phyloP scores from a whole-genome alignment of 2,113 vertebrate genomes.

The Pelecanoides urinatrix region DNA sequence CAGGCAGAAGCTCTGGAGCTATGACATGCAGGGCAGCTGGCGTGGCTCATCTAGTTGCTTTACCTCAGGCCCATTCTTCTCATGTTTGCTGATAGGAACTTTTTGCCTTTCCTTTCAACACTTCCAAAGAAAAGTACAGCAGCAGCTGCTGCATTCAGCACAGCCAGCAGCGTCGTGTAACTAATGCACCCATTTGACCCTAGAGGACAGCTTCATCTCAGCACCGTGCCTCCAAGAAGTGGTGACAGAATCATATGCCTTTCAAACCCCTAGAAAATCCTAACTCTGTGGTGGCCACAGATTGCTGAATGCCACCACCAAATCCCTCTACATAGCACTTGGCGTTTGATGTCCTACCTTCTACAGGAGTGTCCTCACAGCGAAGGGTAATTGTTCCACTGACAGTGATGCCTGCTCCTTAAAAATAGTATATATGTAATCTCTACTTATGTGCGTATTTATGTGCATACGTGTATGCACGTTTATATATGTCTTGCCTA shows the following conservation, averaged over 20 bases:
- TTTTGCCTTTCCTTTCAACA: not conserved
- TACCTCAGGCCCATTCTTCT: not conserved
- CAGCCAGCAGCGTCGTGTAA: rapidly evolving
- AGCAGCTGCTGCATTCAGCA: not conserved
- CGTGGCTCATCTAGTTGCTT: not conserved
- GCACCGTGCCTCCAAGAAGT: not conserved
- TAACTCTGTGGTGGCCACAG: not conserved
- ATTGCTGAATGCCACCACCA: not conserved
- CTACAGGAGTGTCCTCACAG: not conserved
- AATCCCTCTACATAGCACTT: not conserved
- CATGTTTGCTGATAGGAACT: not conserved
- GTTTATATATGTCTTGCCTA: not conserved
- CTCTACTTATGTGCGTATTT: not conserved
- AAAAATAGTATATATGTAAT: not conserved
- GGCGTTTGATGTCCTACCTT: constrained; percentile 10
- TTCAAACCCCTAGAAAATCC: not conserved
- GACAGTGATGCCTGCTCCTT: not conserved
- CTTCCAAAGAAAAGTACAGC: not conserved
- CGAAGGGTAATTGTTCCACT: not conserved
- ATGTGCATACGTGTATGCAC: rapidly evolving
- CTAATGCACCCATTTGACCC: not conserved
- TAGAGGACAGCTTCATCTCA: not conserved
- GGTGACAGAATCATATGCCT: not conserved
- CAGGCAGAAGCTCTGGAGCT: not conserved
- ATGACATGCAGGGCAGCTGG: not conserved